phyloP scores from a whole-genome alignment of 2,888 invertebrate species.

The Cephus sareptanus region DNA sequence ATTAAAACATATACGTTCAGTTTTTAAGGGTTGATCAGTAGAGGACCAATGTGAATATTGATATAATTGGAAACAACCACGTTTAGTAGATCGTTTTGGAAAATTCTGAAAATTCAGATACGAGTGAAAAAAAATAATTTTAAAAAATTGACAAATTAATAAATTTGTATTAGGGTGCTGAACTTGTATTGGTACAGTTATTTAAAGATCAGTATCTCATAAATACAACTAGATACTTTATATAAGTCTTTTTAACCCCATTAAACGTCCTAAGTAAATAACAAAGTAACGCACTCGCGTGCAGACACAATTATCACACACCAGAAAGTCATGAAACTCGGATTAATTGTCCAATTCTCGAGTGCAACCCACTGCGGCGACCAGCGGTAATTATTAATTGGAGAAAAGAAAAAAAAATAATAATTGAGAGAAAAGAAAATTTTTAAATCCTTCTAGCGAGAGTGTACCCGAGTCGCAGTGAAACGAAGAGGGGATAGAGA shows the following conservation, averaged over 20 bases:
- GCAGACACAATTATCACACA: not conserved
- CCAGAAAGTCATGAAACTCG: slow-evolving; percentile 1
- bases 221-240: not conserved
- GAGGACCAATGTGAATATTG: not conserved
- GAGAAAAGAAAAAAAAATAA: not conserved
- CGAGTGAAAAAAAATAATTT: not conserved
- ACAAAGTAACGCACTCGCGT: not conserved
- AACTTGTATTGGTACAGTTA: no score
- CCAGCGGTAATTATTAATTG: not conserved
- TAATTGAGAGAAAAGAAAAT: not conserved
- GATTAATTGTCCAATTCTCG: not conserved
- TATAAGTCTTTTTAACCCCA: not conserved
- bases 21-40: not conserved
- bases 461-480: not conserved
- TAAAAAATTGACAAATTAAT: not conserved
- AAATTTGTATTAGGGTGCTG: no score
- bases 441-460: not conserved
- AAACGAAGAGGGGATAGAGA: not conserved
- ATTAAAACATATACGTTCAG: not conserved
- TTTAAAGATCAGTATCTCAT: not conserved
- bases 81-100: no score
- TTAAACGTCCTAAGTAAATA: not conserved
- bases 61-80: no score
- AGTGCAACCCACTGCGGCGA: not conserved
- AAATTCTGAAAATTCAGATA: no score